phyloP scores from a whole-genome alignment of 2,888 invertebrate genomes.

The Clepsis dumicolana region DNA sequence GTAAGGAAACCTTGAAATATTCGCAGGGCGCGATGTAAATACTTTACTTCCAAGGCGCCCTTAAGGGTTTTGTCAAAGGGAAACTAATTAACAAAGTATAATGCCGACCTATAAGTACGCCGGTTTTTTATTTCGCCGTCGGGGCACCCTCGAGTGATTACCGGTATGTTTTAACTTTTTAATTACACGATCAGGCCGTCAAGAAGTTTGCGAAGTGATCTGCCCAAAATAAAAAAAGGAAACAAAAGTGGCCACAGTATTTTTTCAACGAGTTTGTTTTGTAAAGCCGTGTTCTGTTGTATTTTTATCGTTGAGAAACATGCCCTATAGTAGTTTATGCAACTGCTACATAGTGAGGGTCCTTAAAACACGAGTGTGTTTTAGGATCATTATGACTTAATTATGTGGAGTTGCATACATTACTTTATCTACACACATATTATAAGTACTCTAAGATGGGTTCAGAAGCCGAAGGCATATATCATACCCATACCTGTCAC shows the following conservation, averaged over 20 bases:
- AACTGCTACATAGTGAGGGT: too few species aligned
- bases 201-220: conserved; percentile 23
- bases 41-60: not conserved
- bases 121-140: conserved; percentile 30
- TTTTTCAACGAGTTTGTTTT: conserved; percentile 12
- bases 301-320: not conserved
- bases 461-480: too few species aligned
- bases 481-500: too few species aligned
- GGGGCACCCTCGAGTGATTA: conserved; percentile 32
- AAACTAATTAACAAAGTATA: conserved; percentile 45
- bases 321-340: too few species aligned
- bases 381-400: too few species aligned
- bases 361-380: too few species aligned
- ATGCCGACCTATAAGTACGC: conserved; percentile 40
- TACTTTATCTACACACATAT: too few species aligned
- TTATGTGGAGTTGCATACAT: too few species aligned
- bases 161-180: conserved; percentile 45
- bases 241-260: not conserved
- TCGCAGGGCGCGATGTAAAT: not conserved
- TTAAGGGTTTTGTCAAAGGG: conserved; percentile 27
- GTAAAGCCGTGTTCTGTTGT: not conserved
- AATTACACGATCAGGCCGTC: conserved; percentile 43
- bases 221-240: conserved; percentile 9
- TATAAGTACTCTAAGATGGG: too few species aligned
- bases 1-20: conserved; percentile 78